Base-by-base conservation (phyloP, 53 echinoderm and acorn worm genomes). In the Pentamera pediparva region DNA sequence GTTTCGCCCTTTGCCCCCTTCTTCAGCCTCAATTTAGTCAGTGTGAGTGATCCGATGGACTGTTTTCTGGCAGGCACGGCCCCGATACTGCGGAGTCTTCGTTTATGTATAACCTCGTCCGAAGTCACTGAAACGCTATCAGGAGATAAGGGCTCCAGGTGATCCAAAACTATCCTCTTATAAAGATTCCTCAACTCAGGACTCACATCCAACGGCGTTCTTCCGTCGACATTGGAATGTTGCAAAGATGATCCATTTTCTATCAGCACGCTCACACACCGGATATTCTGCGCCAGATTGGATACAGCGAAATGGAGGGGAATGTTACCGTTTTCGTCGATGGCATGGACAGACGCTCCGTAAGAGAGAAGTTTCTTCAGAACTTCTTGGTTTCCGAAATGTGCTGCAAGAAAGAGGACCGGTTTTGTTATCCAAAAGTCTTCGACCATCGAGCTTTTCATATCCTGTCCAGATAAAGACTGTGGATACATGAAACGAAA, bases 261-360 rank as follows among this genome's bases (percentile, higher is more conserved):
- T 6, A 91, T 58, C 27, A 91, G 56, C 32, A 87, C 72, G 19
- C 78, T 76, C 29, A 88, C 91, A 39, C 91, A 91, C 45, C 88
- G 79, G 76, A 88, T 84, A 35, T 88, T 60, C 41, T 91, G 83
- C 56, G 77, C 80, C 13, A 87, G 81, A 7, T 80, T 62, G 30
- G 67, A 64, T 1, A 84, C 91, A 28, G 84, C 84, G 6, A 91
- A 84, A 65, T 91, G 91, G n/a, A 91, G 80, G 2, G 91, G 84
- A 26, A 80, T 77, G 29, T 60, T 57, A 4, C 87, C 79, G 32
- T 73, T 74, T 30, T 35, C 19, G 57, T 91, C 91, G 22, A 70
- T 74, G 41, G 65, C 81, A 53, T 91, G 83, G 2, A 84, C 81
- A 20, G 62, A 48, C 1, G 91, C 87, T 58, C 91, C 91, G 37